These are phyloP conservation scores for Ellobium chinense DNA, from an alignment of 2,888 invertebrate species.

Conservation along the genomic window DNA sequence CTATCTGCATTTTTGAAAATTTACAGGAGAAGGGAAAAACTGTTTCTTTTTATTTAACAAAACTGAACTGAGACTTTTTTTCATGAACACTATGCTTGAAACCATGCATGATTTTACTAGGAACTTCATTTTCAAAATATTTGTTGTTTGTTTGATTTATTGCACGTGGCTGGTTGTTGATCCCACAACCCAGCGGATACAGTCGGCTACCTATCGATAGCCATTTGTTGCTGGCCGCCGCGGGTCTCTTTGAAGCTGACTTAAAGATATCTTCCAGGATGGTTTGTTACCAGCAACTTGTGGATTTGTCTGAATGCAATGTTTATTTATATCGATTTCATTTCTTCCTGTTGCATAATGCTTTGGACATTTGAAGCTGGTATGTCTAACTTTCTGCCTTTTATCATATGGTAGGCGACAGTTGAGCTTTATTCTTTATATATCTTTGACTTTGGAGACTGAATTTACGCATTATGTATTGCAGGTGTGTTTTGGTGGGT, in stretches of 20 bases:
- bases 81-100: not conserved
- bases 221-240: not conserved
- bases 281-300: not conserved
- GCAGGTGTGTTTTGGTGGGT: not conserved
- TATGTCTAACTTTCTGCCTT: too few relatives aligned
- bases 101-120: not conserved
- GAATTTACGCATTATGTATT: not conserved
- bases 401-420: too few relatives aligned
- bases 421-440: too few relatives aligned
- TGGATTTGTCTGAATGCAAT: not conserved
- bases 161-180: not conserved
- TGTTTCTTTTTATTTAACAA: not conserved
- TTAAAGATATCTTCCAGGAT: not conserved
- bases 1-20: not conserved
- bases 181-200: not conserved
- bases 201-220: not conserved
- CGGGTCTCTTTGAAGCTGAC: not conserved
- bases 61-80: not conserved
- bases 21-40: not conserved
- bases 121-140: not conserved
- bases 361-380: too few relatives aligned
- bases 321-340: too few relatives aligned
- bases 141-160: not conserved
- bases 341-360: too few relatives aligned
- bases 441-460: not conserved